Conservation (phyloP, 2,888 invertebrate genomes). For the Pherbina coryleti region DNA sequence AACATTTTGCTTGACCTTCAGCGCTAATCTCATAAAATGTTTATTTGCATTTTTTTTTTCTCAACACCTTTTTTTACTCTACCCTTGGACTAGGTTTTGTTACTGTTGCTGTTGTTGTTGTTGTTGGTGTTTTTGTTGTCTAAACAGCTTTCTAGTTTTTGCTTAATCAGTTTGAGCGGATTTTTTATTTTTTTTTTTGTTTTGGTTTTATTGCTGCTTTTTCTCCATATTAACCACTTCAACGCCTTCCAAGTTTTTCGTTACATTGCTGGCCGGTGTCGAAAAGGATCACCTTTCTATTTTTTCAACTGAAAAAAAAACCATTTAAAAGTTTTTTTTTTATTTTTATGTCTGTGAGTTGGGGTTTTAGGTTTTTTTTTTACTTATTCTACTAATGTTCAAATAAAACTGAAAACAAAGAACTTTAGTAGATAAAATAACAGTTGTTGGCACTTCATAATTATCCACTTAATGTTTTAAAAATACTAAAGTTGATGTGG, state of each 20-base stretch:
- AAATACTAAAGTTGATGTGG: too few species aligned
- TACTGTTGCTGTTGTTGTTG: too few species aligned
- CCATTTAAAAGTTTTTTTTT: neutral
- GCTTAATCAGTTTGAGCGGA: conserved; percentile 12
- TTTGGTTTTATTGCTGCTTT: neutral
- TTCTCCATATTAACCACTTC: neutral
- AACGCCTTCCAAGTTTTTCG: neutral
- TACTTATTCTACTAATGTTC: too few species aligned
- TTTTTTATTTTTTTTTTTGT: neutral
- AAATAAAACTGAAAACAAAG: neutral
- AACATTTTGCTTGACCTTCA: neutral
- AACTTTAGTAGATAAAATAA: neutral
- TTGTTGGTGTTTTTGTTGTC: too few species aligned
- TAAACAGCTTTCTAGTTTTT: neutral
- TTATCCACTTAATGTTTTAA: too few species aligned
- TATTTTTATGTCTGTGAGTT: neutral
- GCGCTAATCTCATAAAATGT: conserved; percentile 22
- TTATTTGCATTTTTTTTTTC: conserved; percentile 16
- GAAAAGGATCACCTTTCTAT: neutral
- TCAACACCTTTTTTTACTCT: neutral
- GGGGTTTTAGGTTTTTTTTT: too few species aligned
- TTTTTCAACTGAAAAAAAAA: neutral
- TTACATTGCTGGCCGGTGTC: neutral
- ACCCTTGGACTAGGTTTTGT: neutral
- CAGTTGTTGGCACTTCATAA: too few species aligned